Evolutionary conservation across 2,888 invertebrate genomes (phyloP), one percentile per base, ranked within the genome.

Genomic region (Synergus japonicus): DNA sequence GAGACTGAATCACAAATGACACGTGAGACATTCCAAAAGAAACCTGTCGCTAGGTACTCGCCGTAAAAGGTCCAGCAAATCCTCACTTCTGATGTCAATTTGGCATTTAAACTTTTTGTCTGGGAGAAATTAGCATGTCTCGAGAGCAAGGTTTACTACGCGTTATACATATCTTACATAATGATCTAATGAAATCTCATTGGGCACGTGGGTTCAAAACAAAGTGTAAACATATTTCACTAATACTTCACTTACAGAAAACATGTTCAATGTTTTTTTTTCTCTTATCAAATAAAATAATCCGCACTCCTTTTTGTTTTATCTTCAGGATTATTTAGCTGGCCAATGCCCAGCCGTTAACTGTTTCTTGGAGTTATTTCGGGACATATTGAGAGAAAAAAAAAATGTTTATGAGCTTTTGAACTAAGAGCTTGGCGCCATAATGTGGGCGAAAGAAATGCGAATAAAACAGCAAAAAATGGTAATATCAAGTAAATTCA

Each of bases 391-490:
- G 3, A 22, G 10, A 12, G n/a, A 58, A 60, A 22, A 60, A 60
- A 60, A 2, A 22, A 1, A 3, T 10, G 3, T 22, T 18, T 18
- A 22, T 22, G 10, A 12, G 60, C 7, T 22, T 12, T 0, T 22
- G 22, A 22, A 60, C 18, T n/a, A 22, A 54, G 54, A 54, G 54
- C 22, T 10, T 60, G 60, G 60, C 60, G 22, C 60, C 60, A 60
- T 60, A 1, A 22, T 54, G 73, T 73, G 73, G 73, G 73, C n/a
- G 29, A n/a, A 69, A 73, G 49, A 73, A 73, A 73, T 29, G 29
- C 7, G 49, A 49, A 73, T 54, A 73, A 73, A n/a, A 15, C 49
- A 22, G 13, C 54, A 37, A 15, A 73, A 73, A 73, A 73, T 54
- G 54, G 49, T 10, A 73, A 49, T 73, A 73, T 73, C 37, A 9